Evolutionary conservation across 64 coral and sea anemone genomes (phyloP).

Genomic region (Actinia equina): DNA sequence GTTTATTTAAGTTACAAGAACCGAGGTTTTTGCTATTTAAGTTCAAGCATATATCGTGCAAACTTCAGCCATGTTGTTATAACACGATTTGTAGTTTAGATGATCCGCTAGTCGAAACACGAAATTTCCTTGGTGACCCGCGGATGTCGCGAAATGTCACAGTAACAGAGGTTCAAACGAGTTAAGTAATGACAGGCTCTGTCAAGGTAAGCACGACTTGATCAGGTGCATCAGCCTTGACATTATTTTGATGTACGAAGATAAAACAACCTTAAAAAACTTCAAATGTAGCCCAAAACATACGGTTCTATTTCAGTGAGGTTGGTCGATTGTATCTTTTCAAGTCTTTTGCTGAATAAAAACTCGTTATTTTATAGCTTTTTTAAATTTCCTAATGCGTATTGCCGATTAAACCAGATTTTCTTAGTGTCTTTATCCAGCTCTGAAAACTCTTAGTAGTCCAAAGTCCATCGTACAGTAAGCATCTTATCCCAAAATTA

Average conservation of each 20-base stretch:
- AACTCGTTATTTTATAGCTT: too few relatives aligned
- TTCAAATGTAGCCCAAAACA: background rate
- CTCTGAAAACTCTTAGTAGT: background rate
- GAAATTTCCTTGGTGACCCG: background rate
- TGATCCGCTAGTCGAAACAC: background rate
- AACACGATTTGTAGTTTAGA: background rate
- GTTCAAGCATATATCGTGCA: background rate
- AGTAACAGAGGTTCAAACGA: background rate
- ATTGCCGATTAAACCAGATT: background rate
- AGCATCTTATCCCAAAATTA: background rate
- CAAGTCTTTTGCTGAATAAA: background rate
- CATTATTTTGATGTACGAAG: background rate
- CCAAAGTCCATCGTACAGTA: background rate
- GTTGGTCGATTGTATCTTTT: background rate
- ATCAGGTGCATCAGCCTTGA: background rate
- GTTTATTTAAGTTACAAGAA: background rate
- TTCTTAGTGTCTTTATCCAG: background rate
- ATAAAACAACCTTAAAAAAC: background rate
- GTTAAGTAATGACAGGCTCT: slow-evolving; percentile 4
- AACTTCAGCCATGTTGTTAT: background rate
- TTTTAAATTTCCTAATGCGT: background rate
- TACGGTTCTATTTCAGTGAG: background rate
- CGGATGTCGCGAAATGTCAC: slow-evolving; percentile 2
- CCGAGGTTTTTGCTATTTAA: background rate
- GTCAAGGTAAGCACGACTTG: background rate